Percentiles rank a stretch among this genome's conserved stretches.
phyloP scores from a whole-genome alignment of 1,140 invertebrate genomes.

The Hyposmocoma kahamanoa region DNA sequence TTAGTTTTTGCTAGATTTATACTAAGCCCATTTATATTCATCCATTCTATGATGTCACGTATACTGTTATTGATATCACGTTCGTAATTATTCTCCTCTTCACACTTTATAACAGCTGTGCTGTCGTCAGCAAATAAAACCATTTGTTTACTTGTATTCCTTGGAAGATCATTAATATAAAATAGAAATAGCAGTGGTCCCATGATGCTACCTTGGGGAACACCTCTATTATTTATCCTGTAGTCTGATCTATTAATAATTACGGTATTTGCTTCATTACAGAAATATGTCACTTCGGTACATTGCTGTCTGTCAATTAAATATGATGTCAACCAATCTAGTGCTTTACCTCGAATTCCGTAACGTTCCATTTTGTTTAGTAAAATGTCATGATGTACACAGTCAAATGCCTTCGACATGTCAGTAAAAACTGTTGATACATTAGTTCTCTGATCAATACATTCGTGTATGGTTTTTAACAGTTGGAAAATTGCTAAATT shows the following conservation, averaged over 20 bases:
- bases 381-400: background rate
- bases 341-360: background rate
- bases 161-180: too few species aligned
- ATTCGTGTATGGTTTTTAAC: background rate
- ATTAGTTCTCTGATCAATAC: background rate
- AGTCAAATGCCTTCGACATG: background rate
- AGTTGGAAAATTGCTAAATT: background rate
- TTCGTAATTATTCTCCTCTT: too few species aligned
- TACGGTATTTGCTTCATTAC: background rate
- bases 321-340: background rate
- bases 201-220: background rate
- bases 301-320: background rate
- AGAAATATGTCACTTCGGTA: background rate
- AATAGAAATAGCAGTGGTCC: too few species aligned
- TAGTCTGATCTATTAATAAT: background rate
- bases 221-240: background rate
- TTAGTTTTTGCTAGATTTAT: background rate
- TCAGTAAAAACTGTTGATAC: background rate
- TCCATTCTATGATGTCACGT: too few species aligned
- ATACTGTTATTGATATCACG: too few species aligned
- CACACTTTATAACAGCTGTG: too few species aligned
- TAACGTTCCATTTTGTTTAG: background rate
- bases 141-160: too few species aligned
- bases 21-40: background rate
- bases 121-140: too few species aligned